phyloP scores from a whole-genome alignment of 2,888 invertebrate species.

The Leptinotarsa haldemani region DNA sequence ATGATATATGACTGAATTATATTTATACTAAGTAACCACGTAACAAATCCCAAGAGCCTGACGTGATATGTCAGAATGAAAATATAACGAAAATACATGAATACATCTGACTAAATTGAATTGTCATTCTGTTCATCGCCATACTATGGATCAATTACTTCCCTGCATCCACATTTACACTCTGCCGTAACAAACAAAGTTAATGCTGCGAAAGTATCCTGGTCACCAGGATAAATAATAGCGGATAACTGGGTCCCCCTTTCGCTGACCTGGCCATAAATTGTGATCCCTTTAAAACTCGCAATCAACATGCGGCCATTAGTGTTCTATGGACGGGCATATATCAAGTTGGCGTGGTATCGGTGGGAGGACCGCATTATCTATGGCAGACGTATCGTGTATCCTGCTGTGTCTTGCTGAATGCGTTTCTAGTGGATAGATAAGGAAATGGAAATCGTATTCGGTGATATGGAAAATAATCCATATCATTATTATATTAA shows the following conservation, averaged over 20 bases:
- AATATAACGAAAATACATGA: neutral
- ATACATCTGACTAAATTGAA: neutral
- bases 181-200: constrained; percentile 47
- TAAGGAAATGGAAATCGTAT: constrained; percentile 36
- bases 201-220: constrained; percentile 61
- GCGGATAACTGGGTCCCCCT: constrained; percentile 48
- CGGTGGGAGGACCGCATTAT: constrained; percentile 60
- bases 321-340: constrained; percentile 62
- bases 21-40: too few relatives aligned
- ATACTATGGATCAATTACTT: constrained; percentile 2
- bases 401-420: constrained; percentile 53
- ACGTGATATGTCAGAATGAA: neutral
- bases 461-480: constrained; percentile 3
- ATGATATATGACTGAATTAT: too few relatives aligned
- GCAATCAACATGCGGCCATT: constrained; percentile 65
- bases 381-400: constrained; percentile 56
- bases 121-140: neutral
- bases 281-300: constrained; percentile 63
- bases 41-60: too few relatives aligned
- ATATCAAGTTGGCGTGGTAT: constrained; percentile 58
- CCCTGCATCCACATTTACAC: constrained; percentile 28
- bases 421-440: constrained; percentile 36
- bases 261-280: constrained; percentile 62
- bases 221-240: constrained; percentile 58
- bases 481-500: neutral